phyloP scores from a whole-genome alignment of 2,113 vertebrate genomes.

The Hypomesus transpacificus region DNA sequence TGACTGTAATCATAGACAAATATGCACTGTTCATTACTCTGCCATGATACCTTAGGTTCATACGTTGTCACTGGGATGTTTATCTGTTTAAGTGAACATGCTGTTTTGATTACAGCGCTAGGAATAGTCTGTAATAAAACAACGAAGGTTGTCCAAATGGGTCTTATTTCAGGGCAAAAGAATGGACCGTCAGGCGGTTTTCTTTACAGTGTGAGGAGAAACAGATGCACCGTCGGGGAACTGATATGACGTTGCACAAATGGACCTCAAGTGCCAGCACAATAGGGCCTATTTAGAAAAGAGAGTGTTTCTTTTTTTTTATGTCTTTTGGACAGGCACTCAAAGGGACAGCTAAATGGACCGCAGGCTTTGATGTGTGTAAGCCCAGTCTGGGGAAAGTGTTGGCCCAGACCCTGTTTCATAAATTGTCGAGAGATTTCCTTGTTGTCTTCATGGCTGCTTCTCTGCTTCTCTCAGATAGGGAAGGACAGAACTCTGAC shows the following conservation, averaged over 20 bases:
- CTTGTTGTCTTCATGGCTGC: conserved; percentile 2
- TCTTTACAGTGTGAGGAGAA: conserved; percentile 57
- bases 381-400: conserved; percentile 33
- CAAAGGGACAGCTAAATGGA: conserved; percentile 47
- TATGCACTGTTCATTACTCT: conserved; percentile 60
- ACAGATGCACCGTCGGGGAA: conserved; percentile 52
- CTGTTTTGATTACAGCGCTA: conserved; percentile 62
- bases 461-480: conserved; percentile 70
- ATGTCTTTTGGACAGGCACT: conserved; percentile 44
- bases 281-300: conserved; percentile 59
- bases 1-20: conserved; percentile 64
- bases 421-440: conserved; percentile 36
- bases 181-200: conserved; percentile 41
- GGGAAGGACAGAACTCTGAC: conserved; percentile 86
- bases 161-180: conserved; percentile 35
- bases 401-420: conserved; percentile 28
- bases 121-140: conserved; percentile 54
- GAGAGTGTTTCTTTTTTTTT: conserved; percentile 18
- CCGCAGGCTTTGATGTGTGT: conserved; percentile 53
- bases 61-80: conserved; percentile 45
- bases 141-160: conserved; percentile 43
- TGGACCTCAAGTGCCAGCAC: conserved; percentile 57
- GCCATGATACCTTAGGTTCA: conserved; percentile 47
- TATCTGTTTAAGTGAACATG: conserved; percentile 58
- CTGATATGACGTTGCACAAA: conserved; percentile 56